These are phyloP conservation scores for Diaphora mendica DNA, from an alignment of 2,888 invertebrate species.

Conservation along the genomic window DNA sequence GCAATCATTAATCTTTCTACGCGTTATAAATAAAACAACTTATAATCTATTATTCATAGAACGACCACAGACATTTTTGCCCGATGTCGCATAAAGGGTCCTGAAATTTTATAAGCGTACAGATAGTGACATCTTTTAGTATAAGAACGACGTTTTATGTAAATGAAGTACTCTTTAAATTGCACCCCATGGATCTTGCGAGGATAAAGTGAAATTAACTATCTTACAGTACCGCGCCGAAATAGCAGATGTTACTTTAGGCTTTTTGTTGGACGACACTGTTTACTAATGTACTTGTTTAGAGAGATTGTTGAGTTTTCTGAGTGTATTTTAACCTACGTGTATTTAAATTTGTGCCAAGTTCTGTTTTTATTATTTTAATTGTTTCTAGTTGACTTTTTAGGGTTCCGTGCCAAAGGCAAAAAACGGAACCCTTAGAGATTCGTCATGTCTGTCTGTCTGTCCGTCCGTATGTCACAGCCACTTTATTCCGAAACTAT, in stretches of 20 bases:
- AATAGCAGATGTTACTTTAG: constrained; percentile 37
- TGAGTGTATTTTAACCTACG: not conserved
- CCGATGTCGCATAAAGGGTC: constrained; percentile 26
- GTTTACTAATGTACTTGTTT: constrained; percentile 6
- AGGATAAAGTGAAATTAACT: constrained; percentile 53
- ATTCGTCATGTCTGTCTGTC: too few relatives aligned
- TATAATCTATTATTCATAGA: constrained; percentile 46
- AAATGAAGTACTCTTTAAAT: constrained; percentile 45
- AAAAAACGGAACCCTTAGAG: too few relatives aligned
- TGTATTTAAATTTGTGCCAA: not conserved
- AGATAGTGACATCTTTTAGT: constrained; percentile 46
- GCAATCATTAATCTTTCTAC: not conserved
- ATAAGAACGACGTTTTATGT: constrained; percentile 50
- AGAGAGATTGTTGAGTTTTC: constrained; percentile 1
- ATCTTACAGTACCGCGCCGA: constrained; percentile 36
- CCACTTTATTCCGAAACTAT: too few relatives aligned
- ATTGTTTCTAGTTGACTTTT: not conserved
- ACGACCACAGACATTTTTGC: constrained; percentile 41
- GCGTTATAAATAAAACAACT: constrained; percentile 30
- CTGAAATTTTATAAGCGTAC: constrained; percentile 36
- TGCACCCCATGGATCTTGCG: constrained; percentile 46
- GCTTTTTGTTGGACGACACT: constrained; percentile 14
- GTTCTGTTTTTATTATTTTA: not conserved
- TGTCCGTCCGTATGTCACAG: too few relatives aligned
- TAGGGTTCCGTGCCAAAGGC: too few relatives aligned